Evolutionary conservation across 1,140 invertebrate genomes (phyloP).

Genomic region (Paralvinella palmiformis): DNA sequence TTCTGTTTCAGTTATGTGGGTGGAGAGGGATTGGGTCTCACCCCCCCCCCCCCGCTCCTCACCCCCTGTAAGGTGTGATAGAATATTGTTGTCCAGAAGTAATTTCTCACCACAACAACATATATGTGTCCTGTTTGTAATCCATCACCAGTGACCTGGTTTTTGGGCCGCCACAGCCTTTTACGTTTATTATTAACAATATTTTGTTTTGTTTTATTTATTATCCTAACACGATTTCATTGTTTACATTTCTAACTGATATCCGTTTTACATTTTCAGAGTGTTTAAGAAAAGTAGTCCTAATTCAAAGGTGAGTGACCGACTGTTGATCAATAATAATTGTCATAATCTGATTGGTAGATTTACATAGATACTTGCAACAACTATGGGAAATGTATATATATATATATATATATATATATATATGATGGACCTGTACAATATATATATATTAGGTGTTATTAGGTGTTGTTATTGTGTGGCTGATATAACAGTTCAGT

Average conservation of each 20-base stretch:
- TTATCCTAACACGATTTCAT: not conserved
- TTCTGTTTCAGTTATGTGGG: too few species aligned
- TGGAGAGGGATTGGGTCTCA: too few species aligned
- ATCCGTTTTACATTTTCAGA: not conserved
- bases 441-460: too few species aligned
- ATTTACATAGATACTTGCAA: too few species aligned
- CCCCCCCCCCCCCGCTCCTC: too few species aligned
- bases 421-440: too few species aligned
- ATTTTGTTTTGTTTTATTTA: conserved; percentile 1
- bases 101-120: not conserved
- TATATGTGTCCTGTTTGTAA: not conserved
- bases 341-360: too few species aligned
- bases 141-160: not conserved
- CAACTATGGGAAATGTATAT: too few species aligned
- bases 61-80: too few species aligned
- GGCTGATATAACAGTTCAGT: too few species aligned
- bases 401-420: too few species aligned
- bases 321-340: not conserved
- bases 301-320: conserved; percentile 9
- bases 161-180: not conserved
- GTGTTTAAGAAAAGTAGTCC: conserved; percentile 9
- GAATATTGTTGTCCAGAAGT: not conserved
- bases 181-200: not conserved
- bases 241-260: not conserved
- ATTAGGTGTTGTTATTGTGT: too few species aligned